Percentiles rank a stretch among this genome's conserved stretches.
These are phyloP conservation scores for Xylota sylvarum DNA, from an alignment of 2,888 invertebrate species.

Conservation along the genomic window DNA sequence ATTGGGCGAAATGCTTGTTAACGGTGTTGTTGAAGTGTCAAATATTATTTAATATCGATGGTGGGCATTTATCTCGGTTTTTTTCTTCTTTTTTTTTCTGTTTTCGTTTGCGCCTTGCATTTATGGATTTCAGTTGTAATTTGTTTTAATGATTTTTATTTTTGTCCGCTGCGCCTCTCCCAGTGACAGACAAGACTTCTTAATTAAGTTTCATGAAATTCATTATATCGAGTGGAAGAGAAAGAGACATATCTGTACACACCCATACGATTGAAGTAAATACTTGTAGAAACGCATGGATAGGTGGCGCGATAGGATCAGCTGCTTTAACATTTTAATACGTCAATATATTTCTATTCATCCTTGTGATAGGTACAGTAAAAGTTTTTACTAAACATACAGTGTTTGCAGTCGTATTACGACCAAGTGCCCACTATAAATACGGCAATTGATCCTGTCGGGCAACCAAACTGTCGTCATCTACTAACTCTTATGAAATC, in stretches of 20 bases:
- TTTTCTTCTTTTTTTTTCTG: conserved; percentile 16
- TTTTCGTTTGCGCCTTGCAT: conserved; percentile 30
- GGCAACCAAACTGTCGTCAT: too few species aligned
- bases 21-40: conserved; percentile 77
- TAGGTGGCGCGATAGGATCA: background rate
- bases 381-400: too few species aligned
- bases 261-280: background rate
- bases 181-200: conserved; percentile 72
- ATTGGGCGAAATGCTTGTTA: conserved; percentile 77
- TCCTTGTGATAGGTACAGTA: too few species aligned
- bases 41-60: conserved; percentile 77
- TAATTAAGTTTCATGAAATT: conserved; percentile 63
- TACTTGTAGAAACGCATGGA: too few species aligned
- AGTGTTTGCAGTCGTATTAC: too few species aligned
- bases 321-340: background rate
- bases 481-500: too few species aligned
- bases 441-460: too few species aligned
- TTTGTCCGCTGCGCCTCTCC: conserved; percentile 38
- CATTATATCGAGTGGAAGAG: conserved; percentile 5
- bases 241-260: background rate
- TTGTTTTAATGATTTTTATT: conserved; percentile 75
- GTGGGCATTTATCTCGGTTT: conserved; percentile 72
- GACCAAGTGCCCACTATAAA: too few species aligned
- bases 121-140: conserved; percentile 73
- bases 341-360: background rate